Conservation (phyloP, 2,797 vertebrate genomes). For the Propithecus perrieri region DNA sequence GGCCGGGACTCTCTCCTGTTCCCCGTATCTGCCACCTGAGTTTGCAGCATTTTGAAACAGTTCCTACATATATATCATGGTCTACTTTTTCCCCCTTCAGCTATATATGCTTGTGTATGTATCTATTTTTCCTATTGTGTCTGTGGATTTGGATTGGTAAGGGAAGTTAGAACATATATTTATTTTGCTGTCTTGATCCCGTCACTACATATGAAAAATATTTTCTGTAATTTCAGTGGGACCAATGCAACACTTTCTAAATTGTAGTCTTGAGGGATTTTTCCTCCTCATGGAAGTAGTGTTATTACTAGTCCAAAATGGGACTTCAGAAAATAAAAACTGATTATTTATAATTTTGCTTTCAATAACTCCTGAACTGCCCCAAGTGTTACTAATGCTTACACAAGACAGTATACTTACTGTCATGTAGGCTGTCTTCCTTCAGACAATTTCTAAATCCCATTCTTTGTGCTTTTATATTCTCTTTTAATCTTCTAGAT, state of each 20-base stretch:
- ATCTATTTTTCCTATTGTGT: conserved; percentile 28
- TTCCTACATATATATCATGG: conserved; percentile 24
- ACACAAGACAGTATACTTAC: background rate
- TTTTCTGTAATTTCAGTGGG: conserved; percentile 38
- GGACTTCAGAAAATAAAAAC: conserved; percentile 47
- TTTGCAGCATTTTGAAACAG: conserved; percentile 41
- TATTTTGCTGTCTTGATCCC: conserved; percentile 23
- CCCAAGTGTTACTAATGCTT: conserved; percentile 33
- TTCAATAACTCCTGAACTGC: background rate
- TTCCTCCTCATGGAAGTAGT: background rate
- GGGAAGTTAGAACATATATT: background rate
- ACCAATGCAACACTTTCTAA: conserved; percentile 20
- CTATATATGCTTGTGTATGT: background rate
- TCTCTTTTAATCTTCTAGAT: conserved; percentile 22
- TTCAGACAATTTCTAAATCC: conserved; percentile 35
- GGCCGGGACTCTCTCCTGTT: background rate
- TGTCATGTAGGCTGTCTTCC: background rate
- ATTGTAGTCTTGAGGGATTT: conserved; percentile 16
- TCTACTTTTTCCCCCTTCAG: conserved; percentile 7
- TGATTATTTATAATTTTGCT: conserved; percentile 41
- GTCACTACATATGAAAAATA: conserved; percentile 4
- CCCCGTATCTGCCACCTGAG: background rate
- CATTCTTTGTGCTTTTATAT: conserved; percentile 37
- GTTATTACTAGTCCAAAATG: conserved; percentile 18
- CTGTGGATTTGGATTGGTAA: conserved; percentile 21